Base-by-base conservation (phyloP, 2,888 invertebrate genomes). In the Latrodectus hesperus region DNA sequence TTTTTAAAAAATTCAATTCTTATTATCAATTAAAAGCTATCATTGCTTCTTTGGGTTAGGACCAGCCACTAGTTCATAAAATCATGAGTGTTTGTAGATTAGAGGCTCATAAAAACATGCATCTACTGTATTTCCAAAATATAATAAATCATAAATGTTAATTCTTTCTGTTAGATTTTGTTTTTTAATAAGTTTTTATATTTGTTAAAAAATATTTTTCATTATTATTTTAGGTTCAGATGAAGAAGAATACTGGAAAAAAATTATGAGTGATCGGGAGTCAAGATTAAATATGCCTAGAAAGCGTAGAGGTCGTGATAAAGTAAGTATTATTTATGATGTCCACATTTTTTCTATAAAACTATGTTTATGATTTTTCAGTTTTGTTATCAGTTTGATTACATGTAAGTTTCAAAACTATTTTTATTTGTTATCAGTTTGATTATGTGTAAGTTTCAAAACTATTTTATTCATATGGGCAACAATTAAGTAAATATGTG, bases 231-330 rank as follows among this genome's bases (percentile, higher is more conserved):
- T 92, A 90, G 96, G 95, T 0, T 93, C 95, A 1, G 95, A 95
- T 89, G 97, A 97, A 91, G 93, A 93, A 64, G 92, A 93, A 38
- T 98, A 98, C 92, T 98, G 97, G 97, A 92, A 94, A 22, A 96
- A 96, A 91, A 95, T 97, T 65, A 93, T 94, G 90, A 92, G 92
- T 14, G 95, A 95, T 91, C 93, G 95, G 88, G 93, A 93, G 78
- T 92, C 93, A 9, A 95, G 94, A 72, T 83, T 83, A 73, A 84
- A 76, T 67, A 73, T 67, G 14, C 92, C 92, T 16, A 90, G 91
- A 0, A 94, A 94, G 67, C 93, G 94, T 91, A 93, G 95, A 85
- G 95, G 95, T 8, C 92, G 94, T 74, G 94, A 94, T 85, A 94
- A 89, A 84, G 89, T 89, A 72, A 49, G 55, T 67, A n/a, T 52